These are phyloP conservation scores for Aplocera efformata DNA, from an alignment of 2,888 invertebrate species.

Conservation along the genomic window DNA sequence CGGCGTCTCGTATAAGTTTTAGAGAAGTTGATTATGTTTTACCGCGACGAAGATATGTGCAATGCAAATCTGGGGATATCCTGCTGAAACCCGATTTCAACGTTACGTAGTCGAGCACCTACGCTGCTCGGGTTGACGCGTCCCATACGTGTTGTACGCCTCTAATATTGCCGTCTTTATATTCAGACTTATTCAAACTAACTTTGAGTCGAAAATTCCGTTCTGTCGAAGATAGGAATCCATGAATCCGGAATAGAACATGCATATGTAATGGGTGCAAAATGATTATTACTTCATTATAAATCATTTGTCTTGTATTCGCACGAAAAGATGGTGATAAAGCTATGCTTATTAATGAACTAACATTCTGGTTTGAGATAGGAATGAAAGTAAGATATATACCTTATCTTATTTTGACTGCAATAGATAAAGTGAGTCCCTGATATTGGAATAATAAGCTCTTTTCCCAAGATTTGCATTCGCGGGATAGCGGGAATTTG, in stretches of 20 bases:
- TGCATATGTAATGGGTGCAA: constrained; percentile 38
- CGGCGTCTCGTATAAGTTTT: constrained; percentile 37
- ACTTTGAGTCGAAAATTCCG: constrained; percentile 31
- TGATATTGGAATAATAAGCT: too few species aligned
- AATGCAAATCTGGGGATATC: constrained; percentile 53
- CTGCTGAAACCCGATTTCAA: constrained; percentile 51
- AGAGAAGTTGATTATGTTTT: constrained; percentile 44
- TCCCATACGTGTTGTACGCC: constrained; percentile 32
- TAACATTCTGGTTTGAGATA: too few species aligned
- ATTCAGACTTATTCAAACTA: constrained; percentile 14
- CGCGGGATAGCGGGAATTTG: too few species aligned
- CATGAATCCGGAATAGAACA: constrained; percentile 34
- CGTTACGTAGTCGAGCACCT: constrained; percentile 47
- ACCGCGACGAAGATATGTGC: constrained; percentile 38
- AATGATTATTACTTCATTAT: constrained; percentile 35
- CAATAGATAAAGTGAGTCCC: too few species aligned
- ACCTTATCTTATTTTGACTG: too few species aligned
- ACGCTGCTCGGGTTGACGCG: constrained; percentile 41
- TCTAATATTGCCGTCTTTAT: constrained; percentile 13
- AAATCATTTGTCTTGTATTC: constrained; percentile 30
- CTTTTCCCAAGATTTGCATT: too few species aligned
- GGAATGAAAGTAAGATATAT: too few species aligned
- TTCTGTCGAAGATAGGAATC: constrained; percentile 19
- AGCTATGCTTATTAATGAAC: constrained; percentile 12
- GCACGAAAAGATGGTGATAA: constrained; percentile 17